These are phyloP conservation scores for Drosophila biarmipes DNA, from an alignment of 1,140 invertebrate species.

Conservation along the genomic window DNA sequence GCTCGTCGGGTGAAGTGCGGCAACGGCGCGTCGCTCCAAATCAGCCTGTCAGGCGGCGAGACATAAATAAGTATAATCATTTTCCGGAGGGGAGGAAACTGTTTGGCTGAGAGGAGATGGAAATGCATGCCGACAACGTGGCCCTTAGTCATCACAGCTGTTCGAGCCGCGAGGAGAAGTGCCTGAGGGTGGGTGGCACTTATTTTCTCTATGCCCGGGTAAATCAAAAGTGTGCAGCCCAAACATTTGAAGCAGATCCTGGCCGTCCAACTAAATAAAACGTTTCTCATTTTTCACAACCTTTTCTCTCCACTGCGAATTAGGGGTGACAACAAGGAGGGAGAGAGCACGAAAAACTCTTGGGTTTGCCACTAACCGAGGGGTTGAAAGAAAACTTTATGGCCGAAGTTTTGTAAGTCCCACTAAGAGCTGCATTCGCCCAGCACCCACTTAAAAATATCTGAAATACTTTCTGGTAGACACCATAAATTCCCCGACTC, in stretches of 20 bases:
- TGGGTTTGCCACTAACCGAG: slow-evolving; percentile 1
- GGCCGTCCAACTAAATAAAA: slow-evolving; percentile 25
- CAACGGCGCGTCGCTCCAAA: slow-evolving; percentile 56
- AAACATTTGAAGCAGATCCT: slow-evolving; percentile 27
- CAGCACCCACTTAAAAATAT: slow-evolving; percentile 29
- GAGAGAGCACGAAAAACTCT: not conserved
- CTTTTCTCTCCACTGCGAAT: slow-evolving; percentile 4
- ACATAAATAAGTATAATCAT: slow-evolving; percentile 68
- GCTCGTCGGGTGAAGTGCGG: slow-evolving; percentile 54
- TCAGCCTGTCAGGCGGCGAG: slow-evolving; percentile 47
- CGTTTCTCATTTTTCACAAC: slow-evolving; percentile 35
- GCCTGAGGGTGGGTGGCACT: slow-evolving; percentile 7
- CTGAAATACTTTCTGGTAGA: slow-evolving; percentile 30
- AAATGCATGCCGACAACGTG: slow-evolving; percentile 28
- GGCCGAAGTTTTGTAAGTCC: slow-evolving; percentile 5
- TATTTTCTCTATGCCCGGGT: slow-evolving; percentile 3
- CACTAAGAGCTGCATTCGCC: slow-evolving; percentile 21
- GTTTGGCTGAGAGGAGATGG: slow-evolving; percentile 21
- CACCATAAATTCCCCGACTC: slow-evolving; percentile 57
- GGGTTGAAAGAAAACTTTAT: slow-evolving; percentile 23
- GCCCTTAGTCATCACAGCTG: slow-evolving; percentile 38
- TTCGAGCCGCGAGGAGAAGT: slow-evolving; percentile 7
- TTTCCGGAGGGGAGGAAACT: slow-evolving; percentile 44
- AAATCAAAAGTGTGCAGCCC: slow-evolving; percentile 27
- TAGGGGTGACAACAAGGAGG: slow-evolving; percentile 18